phyloP scores from a whole-genome alignment of 1,140 invertebrate species.

The Sinella curviseta region DNA sequence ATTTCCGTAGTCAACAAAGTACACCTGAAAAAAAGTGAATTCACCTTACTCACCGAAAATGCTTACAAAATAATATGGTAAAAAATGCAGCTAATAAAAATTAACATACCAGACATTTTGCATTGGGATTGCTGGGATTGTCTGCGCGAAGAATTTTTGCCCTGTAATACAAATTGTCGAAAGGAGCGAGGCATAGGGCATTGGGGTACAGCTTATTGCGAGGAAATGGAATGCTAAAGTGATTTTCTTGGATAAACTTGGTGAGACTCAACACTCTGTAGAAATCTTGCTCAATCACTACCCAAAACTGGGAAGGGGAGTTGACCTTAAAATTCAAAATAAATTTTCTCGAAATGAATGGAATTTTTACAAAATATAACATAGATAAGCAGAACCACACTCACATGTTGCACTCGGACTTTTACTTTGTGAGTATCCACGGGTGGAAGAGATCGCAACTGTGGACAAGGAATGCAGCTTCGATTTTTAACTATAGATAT shows the following conservation, averaged over 20 bases:
- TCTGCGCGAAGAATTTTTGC: constrained; percentile 34
- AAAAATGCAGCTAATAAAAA: too few relatives aligned
- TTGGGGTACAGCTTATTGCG: background rate
- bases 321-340: constrained; percentile 33
- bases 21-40: too few relatives aligned
- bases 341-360: background rate
- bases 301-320: constrained; percentile 45
- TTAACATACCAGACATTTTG: background rate
- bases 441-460: background rate
- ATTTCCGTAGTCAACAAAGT: constrained; percentile 80
- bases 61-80: too few relatives aligned
- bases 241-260: constrained; percentile 7
- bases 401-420: background rate
- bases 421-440: background rate
- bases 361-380: background rate
- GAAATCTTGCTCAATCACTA: constrained; percentile 13
- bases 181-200: constrained; percentile 40
- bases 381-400: background rate
- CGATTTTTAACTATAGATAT: background rate
- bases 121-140: background rate
- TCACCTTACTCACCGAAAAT: too few relatives aligned
- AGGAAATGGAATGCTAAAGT: background rate
- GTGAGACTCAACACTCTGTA: constrained; percentile 16
- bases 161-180: constrained; percentile 37
- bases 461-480: background rate